These are phyloP conservation scores for Thymelicus acteon DNA, from an alignment of 2,888 invertebrate genomes.

Conservation along the genomic window DNA sequence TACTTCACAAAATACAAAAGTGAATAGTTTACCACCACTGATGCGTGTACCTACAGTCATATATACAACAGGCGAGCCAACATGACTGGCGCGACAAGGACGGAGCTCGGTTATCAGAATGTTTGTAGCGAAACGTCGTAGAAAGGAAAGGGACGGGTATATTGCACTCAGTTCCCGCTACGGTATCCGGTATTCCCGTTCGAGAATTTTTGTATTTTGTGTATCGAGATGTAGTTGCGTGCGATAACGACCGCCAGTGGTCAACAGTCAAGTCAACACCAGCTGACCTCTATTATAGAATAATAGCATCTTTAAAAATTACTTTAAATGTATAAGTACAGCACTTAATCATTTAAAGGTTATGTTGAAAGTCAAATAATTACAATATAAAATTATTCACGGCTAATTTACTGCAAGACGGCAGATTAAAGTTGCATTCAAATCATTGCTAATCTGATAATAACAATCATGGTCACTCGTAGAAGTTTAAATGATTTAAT, in stretches of 20 bases:
- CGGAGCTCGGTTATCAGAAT: conserved; percentile 50
- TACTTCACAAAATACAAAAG: conserved; percentile 76
- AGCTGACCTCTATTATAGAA: conserved; percentile 64
- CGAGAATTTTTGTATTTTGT: conserved; percentile 61
- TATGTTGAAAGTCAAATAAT: neutral
- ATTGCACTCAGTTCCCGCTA: conserved; percentile 51
- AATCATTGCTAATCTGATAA: neutral
- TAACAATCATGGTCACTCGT: no score
- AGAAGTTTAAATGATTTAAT: no score
- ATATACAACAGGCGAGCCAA: conserved; percentile 49
- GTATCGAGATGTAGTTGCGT: conserved; percentile 53
- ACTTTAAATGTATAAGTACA: neutral
- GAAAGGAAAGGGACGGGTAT: conserved; percentile 57
- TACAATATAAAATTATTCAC: neutral
- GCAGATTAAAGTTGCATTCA: neutral
- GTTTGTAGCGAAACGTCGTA: conserved; percentile 27
- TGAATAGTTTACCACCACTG: conserved; percentile 69
- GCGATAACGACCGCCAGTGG: conserved; percentile 59
- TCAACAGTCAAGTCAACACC: no score
- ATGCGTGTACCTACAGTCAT: conserved; percentile 51
- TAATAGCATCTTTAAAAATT: conserved; percentile 38
- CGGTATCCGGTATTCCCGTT: conserved; percentile 79
- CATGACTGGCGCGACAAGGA: conserved; percentile 55
- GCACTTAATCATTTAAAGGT: neutral
- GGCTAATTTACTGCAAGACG: neutral